phyloP scores from a whole-genome alignment of 2,113 vertebrate species.

The Carassius carassius region DNA sequence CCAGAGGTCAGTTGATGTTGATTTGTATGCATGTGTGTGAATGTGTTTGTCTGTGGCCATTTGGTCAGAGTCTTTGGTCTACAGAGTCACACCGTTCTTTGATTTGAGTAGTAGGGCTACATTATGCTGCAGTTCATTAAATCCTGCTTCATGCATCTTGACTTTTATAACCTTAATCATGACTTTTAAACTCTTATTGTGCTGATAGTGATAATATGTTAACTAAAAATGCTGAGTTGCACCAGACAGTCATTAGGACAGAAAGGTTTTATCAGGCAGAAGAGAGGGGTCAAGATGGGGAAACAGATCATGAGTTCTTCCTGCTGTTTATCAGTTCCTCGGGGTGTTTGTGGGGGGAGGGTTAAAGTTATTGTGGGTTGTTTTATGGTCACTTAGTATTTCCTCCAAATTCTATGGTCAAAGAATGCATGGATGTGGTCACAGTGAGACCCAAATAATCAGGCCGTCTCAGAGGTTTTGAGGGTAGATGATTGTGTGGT shows the following conservation, averaged over 20 bases:
- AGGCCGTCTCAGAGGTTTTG: background rate
- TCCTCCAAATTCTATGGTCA: background rate
- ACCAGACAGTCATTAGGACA: background rate
- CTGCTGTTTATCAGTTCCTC: conserved; percentile 14
- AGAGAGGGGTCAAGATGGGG: background rate
- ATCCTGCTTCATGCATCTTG: background rate
- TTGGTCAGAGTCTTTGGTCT: background rate
- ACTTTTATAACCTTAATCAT: background rate
- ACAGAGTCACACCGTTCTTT: background rate
- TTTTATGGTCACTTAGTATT: background rate
- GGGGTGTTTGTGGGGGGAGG: background rate
- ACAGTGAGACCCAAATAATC: background rate
- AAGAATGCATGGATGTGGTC: background rate
- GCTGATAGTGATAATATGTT: background rate
- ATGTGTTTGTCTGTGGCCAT: background rate
- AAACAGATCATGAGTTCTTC: background rate
- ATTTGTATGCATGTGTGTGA: background rate
- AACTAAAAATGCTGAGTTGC: background rate
- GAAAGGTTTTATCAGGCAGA: background rate
- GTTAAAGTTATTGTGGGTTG: background rate
- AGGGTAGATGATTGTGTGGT: background rate
- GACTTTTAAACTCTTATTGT: background rate
- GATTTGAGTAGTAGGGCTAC: background rate
- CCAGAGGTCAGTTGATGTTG: conserved; percentile 77
- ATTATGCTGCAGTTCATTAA: background rate